Evolutionary conservation across 2,888 invertebrate species (phyloP), one percentile per base, ranked within the genome.

Genomic region (Lasioglossum leucozonium): DNA sequence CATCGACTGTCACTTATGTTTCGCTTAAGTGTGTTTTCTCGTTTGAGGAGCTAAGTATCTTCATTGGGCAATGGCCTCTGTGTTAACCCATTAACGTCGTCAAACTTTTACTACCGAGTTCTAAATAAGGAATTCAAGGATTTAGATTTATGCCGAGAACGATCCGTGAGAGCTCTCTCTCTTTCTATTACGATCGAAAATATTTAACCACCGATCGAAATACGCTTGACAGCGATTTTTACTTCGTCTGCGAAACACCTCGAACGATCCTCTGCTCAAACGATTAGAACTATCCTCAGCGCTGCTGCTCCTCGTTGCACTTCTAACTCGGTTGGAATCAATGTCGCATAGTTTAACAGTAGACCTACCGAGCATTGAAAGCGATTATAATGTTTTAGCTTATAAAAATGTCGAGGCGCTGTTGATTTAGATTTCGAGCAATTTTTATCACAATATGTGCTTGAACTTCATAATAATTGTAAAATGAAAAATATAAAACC

Each of bases 21-120:
- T 37, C 73, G 47, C 73, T 55, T 73, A 73, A 73, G 73, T 73
- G 73, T 73, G 73, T 73, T 73, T 73, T 51, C 73, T 73, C 73
- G 73, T 73, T 51, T 73, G 73, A 73, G 51, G 73, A 73, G 73
- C 44, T 51, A 51, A 73, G 51, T 73, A 44, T 51, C 51, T 51
- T 73, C 73, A 34, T 73, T 73, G 73, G 73, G 51, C 73, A 73
- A 51, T 37, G 73, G 73, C 73, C 73, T 67, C 67, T 67, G 67
- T 37, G 37, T 67, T 37, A 67, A 67, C 34, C 67, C 67, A 67
- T 72, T 79, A 65, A 30, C 78, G 40, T 58, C 58, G 40, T 55
- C 34, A 26, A 72, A 72, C 72, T 55, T 55, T 67, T 67, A 67
- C 67, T 67, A 67, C 67, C 67, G 67, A 37, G 37, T 34, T 67